Evolutionary conservation across 2,888 invertebrate species (phyloP), one percentile per base, ranked within the genome.

Genomic region (Agelastica alni): DNA sequence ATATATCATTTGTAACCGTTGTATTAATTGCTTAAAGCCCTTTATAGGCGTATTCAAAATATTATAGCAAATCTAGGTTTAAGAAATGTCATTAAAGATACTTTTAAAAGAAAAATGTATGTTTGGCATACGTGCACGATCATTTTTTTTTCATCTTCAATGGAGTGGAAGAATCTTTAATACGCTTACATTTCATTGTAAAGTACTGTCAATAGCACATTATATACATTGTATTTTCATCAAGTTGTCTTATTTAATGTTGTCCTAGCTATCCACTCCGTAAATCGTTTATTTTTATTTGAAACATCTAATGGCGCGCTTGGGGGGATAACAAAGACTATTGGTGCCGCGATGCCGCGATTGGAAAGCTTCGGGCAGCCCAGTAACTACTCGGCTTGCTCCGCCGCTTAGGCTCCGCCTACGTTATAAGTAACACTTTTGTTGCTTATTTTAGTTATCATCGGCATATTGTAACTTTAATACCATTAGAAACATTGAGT

Each of bases 151-250:
- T 56, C 46, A 61, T 57, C 52, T 62, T 61, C 58, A 62, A 67
- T 62, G 65, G 65, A 67, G 65, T 69, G 66, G 65, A 67, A 57
- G 60, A 64, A 67, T 59, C 59, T 67, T 68, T 62, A 67, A 63
- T 71, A 71, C 70, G 70, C 71, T 72, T 71, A 67, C 59, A 63
- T 51, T 64, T 64, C 60, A 66, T 68, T 71, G 69, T 71, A 69
- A 69, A 69, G 66, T 71, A 69, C 62, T 62, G 58, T 67, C 64
- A 69, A 66, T 70, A 70, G 72, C 72, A 73, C 71, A 71, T 70
- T 71, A 72, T 70, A 70, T 70, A 71, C 69, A 68, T 68, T 70
- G 69, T 70, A 70, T 71, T 71, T 71, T 69, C 66, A 53, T 56
- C 46, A 4, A 14, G 10, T n/a, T 37, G 56, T 65, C 62, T 64